Percentiles rank a stretch among this genome's conserved stretches.
Evolutionary conservation across 1,140 invertebrate genomes (phyloP).

Genomic region (Periplaneta americana): DNA sequence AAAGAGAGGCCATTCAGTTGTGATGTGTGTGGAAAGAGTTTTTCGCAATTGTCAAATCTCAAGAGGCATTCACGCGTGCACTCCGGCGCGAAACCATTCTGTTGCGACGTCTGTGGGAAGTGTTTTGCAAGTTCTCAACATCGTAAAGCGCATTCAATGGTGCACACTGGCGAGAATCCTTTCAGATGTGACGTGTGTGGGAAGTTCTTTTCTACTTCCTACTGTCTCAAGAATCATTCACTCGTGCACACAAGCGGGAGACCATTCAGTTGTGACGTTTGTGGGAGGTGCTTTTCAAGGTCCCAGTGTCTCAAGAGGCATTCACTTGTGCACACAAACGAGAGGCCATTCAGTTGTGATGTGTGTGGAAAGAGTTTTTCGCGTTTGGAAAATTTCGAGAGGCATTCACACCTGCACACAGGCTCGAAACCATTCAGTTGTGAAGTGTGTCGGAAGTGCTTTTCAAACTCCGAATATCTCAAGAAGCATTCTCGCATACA

Average conservation of each 20-base stretch:
- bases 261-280: background rate
- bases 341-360: background rate
- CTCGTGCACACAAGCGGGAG: background rate
- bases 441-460: background rate
- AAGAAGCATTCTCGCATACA: background rate
- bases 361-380: background rate
- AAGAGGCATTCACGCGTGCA: background rate
- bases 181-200: background rate
- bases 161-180: background rate
- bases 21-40: background rate
- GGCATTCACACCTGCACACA: background rate
- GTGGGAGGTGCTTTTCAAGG: background rate
- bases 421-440: background rate
- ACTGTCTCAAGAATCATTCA: background rate
- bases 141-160: background rate
- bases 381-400: background rate
- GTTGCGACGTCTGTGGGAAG: background rate
- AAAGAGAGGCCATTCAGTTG: background rate
- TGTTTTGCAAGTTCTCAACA: background rate
- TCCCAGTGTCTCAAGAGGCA: background rate
- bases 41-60: background rate
- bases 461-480: background rate
- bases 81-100: background rate
- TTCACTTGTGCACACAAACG: background rate
- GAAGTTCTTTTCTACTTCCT: background rate